These are phyloP conservation scores for Cerastoderma edule DNA, from an alignment of 2,888 invertebrate species.

Conservation along the genomic window DNA sequence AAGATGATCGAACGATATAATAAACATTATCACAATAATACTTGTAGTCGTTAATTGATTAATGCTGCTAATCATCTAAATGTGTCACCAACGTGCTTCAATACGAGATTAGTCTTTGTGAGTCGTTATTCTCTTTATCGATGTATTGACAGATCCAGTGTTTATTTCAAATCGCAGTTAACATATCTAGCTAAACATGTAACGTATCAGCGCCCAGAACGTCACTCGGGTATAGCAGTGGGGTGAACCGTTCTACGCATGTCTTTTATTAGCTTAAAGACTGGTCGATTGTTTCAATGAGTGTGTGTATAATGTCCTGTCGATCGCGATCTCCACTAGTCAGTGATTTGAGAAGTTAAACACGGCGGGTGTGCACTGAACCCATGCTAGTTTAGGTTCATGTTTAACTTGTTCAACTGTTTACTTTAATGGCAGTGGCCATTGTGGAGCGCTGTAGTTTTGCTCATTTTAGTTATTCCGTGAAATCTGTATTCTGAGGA, in stretches of 20 bases:
- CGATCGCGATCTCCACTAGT: constrained; percentile 45
- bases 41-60: constrained; percentile 12
- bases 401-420: constrained; percentile 28
- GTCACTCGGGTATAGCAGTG: constrained; percentile 7
- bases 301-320: constrained; percentile 47
- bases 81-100: constrained; percentile 22
- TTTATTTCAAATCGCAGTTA: constrained; percentile 30
- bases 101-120: constrained; percentile 23
- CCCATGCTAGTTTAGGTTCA: constrained; percentile 39
- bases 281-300: constrained; percentile 60
- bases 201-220: constrained; percentile 23
- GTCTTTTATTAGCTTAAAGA: constrained; percentile 52
- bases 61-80: constrained; percentile 1
- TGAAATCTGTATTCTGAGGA: constrained; percentile 4
- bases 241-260: constrained; percentile 44
- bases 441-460: constrained; percentile 18
- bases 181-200: constrained; percentile 23
- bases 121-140: constrained; percentile 32
- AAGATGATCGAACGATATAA: too few relatives aligned
- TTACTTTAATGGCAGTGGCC: constrained; percentile 34
- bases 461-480: constrained; percentile 26
- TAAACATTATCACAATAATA: too few relatives aligned
- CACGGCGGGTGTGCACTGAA: constrained; percentile 58
- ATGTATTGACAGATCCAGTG: constrained; percentile 38
- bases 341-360: constrained; percentile 44